These are phyloP conservation scores for Hydraecia micacea DNA, from an alignment of 2,888 invertebrate species.

Conservation along the genomic window DNA sequence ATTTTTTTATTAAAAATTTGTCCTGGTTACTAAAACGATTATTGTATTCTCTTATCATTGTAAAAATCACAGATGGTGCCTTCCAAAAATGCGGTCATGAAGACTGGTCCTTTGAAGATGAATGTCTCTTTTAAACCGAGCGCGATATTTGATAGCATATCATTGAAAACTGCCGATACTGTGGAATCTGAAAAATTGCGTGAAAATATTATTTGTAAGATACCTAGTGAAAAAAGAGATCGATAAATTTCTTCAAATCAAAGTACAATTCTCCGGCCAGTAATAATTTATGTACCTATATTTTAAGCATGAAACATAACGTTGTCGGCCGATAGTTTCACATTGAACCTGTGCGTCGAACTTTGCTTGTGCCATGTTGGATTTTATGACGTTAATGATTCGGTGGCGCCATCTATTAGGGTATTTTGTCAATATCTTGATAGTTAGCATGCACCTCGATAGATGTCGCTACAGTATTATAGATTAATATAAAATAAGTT, in stretches of 20 bases:
- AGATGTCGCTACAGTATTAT: background rate
- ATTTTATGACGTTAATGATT: background rate
- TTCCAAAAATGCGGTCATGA: conserved; percentile 35
- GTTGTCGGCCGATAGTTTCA: background rate
- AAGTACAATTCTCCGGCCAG: background rate
- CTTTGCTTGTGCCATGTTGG: background rate
- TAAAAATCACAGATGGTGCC: conserved; percentile 41
- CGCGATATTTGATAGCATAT: conserved; percentile 8
- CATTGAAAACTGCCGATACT: conserved; percentile 7
- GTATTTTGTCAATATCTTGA: background rate
- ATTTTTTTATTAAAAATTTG: background rate
- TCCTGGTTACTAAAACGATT: background rate
- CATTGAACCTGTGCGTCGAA: background rate
- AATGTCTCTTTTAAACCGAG: conserved; percentile 13
- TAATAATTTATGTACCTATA: background rate
- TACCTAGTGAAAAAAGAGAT: background rate
- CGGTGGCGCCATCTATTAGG: conserved; percentile 3
- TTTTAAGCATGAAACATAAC: background rate
- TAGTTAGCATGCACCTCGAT: background rate
- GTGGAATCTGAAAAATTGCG: conserved; percentile 11
- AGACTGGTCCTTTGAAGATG: conserved; percentile 24
- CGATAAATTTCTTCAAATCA: background rate
- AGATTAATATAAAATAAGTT: background rate
- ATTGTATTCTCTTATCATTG: background rate
- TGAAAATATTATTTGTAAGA: background rate